Percentiles rank a stretch among this genome's conserved stretches.
These are phyloP conservation scores for Acleris literana DNA, from an alignment of 2,888 invertebrate species.

Conservation along the genomic window DNA sequence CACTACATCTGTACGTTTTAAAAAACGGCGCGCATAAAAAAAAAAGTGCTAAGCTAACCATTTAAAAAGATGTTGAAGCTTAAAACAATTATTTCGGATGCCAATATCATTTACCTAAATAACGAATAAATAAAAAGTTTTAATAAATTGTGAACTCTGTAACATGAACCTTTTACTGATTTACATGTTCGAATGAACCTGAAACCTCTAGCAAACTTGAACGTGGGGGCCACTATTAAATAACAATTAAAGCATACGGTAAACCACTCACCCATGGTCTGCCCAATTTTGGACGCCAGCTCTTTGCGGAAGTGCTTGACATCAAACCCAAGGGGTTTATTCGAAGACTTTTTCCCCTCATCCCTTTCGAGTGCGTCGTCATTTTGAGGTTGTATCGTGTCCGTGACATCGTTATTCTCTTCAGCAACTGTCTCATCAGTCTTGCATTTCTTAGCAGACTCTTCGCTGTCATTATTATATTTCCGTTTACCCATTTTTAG, in stretches of 20 bases:
- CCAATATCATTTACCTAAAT: too few relatives aligned
- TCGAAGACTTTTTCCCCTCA: slow-evolving; percentile 43
- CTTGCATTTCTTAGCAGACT: slow-evolving; percentile 54
- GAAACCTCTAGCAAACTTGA: too few relatives aligned
- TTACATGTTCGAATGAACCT: too few relatives aligned
- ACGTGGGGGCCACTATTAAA: not conserved
- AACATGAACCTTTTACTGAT: too few relatives aligned
- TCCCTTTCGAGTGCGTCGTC: slow-evolving; percentile 39
- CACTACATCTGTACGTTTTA: too few relatives aligned
- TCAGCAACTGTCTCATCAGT: slow-evolving; percentile 46
- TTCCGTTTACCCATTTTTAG: slow-evolving; percentile 70
- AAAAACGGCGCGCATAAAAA: too few relatives aligned
- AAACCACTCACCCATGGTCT: slow-evolving; percentile 77
- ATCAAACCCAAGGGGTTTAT: slow-evolving; percentile 73
- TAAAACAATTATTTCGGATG: too few relatives aligned
- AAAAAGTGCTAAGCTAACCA: too few relatives aligned
- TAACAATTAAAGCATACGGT: too few relatives aligned
- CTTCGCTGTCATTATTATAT: slow-evolving; percentile 53
- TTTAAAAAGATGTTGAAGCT: too few relatives aligned
- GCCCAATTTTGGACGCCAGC: slow-evolving; percentile 76
- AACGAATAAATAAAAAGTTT: too few relatives aligned
- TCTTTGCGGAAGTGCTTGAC: slow-evolving; percentile 84
- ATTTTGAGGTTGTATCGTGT: slow-evolving; percentile 59
- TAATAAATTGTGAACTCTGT: too few relatives aligned
- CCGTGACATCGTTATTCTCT: slow-evolving; percentile 41